These are phyloP conservation scores for Aplidium turbinatum DNA, from an alignment of 23 tunicate genomes.

Conservation along the genomic window DNA sequence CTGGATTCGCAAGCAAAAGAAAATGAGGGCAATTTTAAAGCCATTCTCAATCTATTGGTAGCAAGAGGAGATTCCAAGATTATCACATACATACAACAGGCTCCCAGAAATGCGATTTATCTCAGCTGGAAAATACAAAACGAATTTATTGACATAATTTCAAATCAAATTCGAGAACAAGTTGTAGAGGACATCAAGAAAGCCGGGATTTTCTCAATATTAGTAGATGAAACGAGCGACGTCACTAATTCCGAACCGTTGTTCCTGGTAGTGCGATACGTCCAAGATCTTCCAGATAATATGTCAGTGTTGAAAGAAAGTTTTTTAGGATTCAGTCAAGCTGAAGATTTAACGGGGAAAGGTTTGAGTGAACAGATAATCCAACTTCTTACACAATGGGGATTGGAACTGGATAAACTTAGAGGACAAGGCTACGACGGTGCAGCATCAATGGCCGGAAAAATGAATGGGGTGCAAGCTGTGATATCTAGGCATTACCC, in stretches of 20 bases:
- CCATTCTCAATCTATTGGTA: slow-evolving; percentile 24
- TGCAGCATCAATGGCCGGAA: slow-evolving; percentile 16
- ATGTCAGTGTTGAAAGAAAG: slow-evolving; percentile 9
- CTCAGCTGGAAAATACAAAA: slow-evolving; percentile 27
- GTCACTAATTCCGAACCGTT: slow-evolving; percentile 32
- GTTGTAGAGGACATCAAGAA: slow-evolving; percentile 10
- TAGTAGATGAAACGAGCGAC: slow-evolving; percentile 23
- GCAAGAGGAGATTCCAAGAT: slow-evolving; percentile 30
- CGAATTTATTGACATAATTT: slow-evolving; percentile 34
- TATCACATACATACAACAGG: slow-evolving; percentile 23
- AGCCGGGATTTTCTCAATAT: slow-evolving; percentile 16
- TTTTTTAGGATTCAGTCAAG: not conserved
- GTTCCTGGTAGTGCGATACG: slow-evolving; percentile 22
- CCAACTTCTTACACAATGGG: slow-evolving; percentile 29
- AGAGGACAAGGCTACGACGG: not conserved
- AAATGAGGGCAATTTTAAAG: slow-evolving; percentile 17
- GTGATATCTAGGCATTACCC: slow-evolving; percentile 8
- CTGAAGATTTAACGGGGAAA: slow-evolving; percentile 28
- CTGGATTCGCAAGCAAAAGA: not conserved
- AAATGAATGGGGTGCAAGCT: slow-evolving; percentile 21
- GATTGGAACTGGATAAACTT: slow-evolving; percentile 26
- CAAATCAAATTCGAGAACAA: slow-evolving; percentile 13
- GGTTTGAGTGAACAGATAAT: slow-evolving; percentile 32
- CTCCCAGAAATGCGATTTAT: slow-evolving; percentile 32
- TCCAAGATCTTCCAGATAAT: slow-evolving; percentile 27